These are phyloP conservation scores for Ranitomeya imitator DNA, from an alignment of 2,113 vertebrate species.

Conservation along the genomic window DNA sequence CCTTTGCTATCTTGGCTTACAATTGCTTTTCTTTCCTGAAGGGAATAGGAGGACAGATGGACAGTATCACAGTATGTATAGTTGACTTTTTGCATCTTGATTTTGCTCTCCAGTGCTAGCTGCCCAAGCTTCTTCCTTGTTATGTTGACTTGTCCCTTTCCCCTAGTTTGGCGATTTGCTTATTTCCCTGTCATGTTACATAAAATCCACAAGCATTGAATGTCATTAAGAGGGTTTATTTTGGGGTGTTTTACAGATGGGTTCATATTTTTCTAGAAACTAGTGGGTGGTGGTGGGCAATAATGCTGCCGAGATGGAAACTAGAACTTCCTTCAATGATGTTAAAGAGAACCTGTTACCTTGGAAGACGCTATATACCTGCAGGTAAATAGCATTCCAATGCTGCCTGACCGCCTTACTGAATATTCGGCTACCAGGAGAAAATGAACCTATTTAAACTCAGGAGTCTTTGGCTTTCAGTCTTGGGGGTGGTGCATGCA, in stretches of 20 bases:
- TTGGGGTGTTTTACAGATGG: background rate
- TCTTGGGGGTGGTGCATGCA: no score
- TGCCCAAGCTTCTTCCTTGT: constrained; percentile 53
- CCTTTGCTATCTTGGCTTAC: constrained; percentile 40
- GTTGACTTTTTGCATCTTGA: constrained; percentile 46
- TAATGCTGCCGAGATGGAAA: background rate
- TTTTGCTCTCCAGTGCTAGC: constrained; percentile 14
- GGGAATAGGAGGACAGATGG: constrained; percentile 50
- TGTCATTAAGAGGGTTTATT: background rate
- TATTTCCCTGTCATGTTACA: background rate
- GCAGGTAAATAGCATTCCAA: no score
- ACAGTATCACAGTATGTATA: constrained; percentile 54
- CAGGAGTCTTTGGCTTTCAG: no score
- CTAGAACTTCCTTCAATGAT: no score
- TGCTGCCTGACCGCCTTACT: no score
- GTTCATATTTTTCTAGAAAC: background rate
- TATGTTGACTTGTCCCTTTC: constrained; percentile 17
- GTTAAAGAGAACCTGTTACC: no score
- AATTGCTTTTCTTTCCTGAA: constrained; percentile 51
- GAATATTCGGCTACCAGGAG: no score
- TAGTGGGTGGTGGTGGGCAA: background rate
- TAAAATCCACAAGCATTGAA: constrained; percentile 1
- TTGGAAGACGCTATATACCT: no score
- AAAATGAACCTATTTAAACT: no score
- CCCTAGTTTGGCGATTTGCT: constrained; percentile 16